phyloP scores from a whole-genome alignment of 2,797 vertebrate genomes.

The Pampus argenteus region DNA sequence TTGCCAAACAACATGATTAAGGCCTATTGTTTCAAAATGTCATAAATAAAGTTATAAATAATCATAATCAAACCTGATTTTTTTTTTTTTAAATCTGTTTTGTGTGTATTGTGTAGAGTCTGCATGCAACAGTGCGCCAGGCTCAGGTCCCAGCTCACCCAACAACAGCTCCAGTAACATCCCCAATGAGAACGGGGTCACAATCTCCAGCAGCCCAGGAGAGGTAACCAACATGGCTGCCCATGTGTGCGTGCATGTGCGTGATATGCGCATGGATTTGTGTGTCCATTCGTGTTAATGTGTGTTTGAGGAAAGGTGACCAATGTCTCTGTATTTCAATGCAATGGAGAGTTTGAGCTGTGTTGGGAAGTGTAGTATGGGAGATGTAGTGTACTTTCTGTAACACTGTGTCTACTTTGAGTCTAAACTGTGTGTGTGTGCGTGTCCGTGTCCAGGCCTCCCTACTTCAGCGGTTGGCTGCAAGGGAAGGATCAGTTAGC shows the following conservation, averaged over 20 bases:
- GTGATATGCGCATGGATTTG: neutral
- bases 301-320: constrained; percentile 12
- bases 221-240: constrained; percentile 86
- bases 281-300: constrained; percentile 2
- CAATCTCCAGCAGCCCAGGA: constrained; percentile 86
- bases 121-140: constrained; percentile 95
- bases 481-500: constrained; percentile 90
- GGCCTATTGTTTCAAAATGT: neutral
- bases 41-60: neutral
- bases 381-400: constrained; percentile 25
- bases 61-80: too few relatives aligned
- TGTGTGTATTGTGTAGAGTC: constrained; percentile 86
- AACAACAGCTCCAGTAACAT: constrained; percentile 98
- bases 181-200: constrained; percentile 92
- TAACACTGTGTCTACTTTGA: constrained; percentile 7
- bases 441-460: constrained; percentile 82
- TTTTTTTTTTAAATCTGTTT: too few relatives aligned
- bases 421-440: constrained; percentile 8
- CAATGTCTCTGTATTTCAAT: constrained; percentile 44
- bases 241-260: neutral
- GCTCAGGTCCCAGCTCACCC: constrained; percentile 97
- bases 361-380: constrained; percentile 4
- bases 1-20: neutral
- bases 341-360: constrained; percentile 32
- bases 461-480: constrained; percentile 91